These are phyloP conservation scores for Camelus bactrianus DNA, from an alignment of 2,113 vertebrate species.

Conservation along the genomic window DNA sequence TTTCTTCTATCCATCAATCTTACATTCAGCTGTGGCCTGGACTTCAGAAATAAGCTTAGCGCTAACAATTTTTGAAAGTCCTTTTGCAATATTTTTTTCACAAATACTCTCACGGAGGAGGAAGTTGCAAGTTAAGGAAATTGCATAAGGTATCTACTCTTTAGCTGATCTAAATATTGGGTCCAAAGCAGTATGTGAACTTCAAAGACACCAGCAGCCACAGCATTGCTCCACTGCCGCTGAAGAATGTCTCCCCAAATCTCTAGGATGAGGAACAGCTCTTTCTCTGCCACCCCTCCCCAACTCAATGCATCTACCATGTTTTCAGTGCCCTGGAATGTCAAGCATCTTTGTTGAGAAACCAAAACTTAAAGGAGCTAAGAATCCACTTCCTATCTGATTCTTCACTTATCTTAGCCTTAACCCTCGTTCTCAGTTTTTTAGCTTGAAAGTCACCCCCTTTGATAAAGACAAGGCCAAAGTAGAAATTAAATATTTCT, in stretches of 20 bases:
- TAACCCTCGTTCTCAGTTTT: not conserved
- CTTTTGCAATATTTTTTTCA: not conserved
- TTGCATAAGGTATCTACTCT: not conserved
- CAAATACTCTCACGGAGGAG: constrained; percentile 17
- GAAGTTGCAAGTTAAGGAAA: constrained; percentile 51
- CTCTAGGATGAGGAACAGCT: not conserved
- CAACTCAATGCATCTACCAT: not conserved
- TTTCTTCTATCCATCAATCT: not conserved
- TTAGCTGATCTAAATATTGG: not conserved
- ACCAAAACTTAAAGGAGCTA: not conserved
- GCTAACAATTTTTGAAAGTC: not conserved
- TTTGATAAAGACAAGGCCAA: not conserved
- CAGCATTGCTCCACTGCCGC: not conserved
- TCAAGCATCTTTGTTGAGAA: not conserved
- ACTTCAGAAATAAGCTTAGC: not conserved
- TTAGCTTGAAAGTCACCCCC: not conserved
- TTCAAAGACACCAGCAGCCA: not conserved
- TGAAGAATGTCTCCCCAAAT: not conserved
- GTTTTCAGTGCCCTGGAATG: not conserved
- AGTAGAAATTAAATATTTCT: not conserved
- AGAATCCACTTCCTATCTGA: not conserved
- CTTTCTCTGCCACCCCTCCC: not conserved
- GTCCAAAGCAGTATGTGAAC: not conserved
- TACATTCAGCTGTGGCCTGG: not conserved
- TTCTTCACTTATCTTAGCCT: not conserved